These are phyloP conservation scores for Crenichthys baileyi DNA, from an alignment of 2,797 vertebrate genomes.

Conservation along the genomic window DNA sequence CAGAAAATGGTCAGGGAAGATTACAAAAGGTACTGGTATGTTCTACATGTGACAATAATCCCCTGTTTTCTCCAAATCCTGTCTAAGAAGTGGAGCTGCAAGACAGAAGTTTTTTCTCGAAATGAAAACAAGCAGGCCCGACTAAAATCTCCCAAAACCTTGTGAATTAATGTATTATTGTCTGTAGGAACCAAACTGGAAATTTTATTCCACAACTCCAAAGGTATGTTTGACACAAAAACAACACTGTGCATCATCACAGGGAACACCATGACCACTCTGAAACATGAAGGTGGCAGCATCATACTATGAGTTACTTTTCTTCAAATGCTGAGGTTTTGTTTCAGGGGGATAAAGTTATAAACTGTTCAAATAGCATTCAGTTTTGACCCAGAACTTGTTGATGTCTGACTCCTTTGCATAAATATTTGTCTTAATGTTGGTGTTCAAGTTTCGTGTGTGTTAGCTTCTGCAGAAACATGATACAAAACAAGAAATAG, in stretches of 20 bases:
- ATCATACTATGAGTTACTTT: not conserved
- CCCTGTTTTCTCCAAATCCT: not conserved
- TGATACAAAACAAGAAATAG: slow-evolving; percentile 13
- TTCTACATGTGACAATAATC: not conserved
- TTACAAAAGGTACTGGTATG: not conserved
- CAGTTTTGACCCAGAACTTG: not conserved
- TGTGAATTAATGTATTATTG: too few relatives aligned
- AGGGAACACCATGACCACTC: not conserved
- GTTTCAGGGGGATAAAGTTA: not conserved
- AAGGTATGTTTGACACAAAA: not conserved
- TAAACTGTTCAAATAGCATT: not conserved
- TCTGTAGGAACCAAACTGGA: too few relatives aligned
- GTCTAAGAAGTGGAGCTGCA: not conserved
- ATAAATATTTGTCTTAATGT: too few relatives aligned
- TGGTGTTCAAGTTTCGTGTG: not conserved
- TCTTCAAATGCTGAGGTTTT: not conserved
- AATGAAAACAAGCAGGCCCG: not conserved
- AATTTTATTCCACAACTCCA: not conserved
- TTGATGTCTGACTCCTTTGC: not conserved
- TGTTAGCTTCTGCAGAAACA: not conserved
- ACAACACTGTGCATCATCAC: not conserved
- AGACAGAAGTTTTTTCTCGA: not conserved
- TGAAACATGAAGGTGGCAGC: not conserved
- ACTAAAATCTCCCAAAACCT: not conserved
- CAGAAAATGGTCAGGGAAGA: too few relatives aligned